Base-by-base conservation (phyloP, 2,113 vertebrate species). In the Neodon shergylaensis region DNA sequence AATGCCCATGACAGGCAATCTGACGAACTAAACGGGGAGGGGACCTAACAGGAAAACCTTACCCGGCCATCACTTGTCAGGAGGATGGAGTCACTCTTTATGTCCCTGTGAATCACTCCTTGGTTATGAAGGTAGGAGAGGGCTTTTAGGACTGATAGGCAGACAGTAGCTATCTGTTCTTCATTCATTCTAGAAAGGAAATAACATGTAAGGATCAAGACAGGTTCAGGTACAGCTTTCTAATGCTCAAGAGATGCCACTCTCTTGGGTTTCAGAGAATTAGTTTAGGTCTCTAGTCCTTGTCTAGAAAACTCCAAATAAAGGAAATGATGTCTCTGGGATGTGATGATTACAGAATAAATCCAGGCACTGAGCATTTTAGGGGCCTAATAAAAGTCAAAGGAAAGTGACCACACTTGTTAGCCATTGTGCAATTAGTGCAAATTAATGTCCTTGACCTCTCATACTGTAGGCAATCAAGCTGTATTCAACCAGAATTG, bases 1-100 rank as follows among this genome's bases (percentile, higher is more conserved):
- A 74, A 84, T 77, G 42, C 17, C 39, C 13, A 21, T 31, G 42
- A 85, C 21, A 85, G 39, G 65, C 0, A 3, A 76, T 65, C 7
- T 89, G 88, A 90, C 13, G 13, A 74, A 65, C 31, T 33, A 76
- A 82, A 91, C 49, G 0, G 10, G 10, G 33, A 92, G 54, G 49
- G 42, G 13, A 66, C 14, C n/a, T 90, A 88, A 65, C 2, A 0
- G 2, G 1, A 39, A 58, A 44, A 0, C 8, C 99, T 99, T 98
- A 99, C 99, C 98, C 99, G 98, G 95, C 99, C 99, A 2, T 99
- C 99, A 9, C 99, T 99, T 72, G 99, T 99, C 89, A 99, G 99
- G 42, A 99, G 99, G 96, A 99, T 99, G 93, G 99, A 99, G 98
- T 99, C 99, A 19, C 99, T 99, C 98, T 99, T 99, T 96, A 99